Base-by-base conservation (phyloP, 2,888 invertebrate genomes). In the Rhagophthalmus giganteus region DNA sequence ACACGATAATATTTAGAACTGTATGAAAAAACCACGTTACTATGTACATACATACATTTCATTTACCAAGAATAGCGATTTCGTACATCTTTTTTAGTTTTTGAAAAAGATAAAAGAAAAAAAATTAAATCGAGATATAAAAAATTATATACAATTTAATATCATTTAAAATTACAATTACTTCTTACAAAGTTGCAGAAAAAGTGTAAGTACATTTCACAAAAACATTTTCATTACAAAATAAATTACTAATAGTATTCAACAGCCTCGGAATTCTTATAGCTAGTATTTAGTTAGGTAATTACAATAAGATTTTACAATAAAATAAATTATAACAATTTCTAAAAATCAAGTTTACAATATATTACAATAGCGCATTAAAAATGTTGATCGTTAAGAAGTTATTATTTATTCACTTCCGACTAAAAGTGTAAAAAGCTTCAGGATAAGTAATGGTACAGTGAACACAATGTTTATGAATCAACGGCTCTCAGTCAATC, bases 241-340 rank as follows among this genome's bases (percentile, higher is more conserved):
- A 67, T 65, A 71, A 71, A 67, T 72, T 72, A 72, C 68, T 72
- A 72, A 71, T 67, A 69, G 64, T 71, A 70, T 69, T 70, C 62
- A 72, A 73, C 72, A 73, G 72, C 72, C 72, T 73, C 70, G 63
- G 66, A 65, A 69, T 69, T 60, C 68, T 69, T 72, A 71, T 63
- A 65, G 66, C 68, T 70, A 70, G 65, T 49, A 60, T 63, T 55
- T 61, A 58, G 57, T 60, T 61, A 59, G 62, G 58, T 66, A 69
- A 65, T 66, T 70, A 71, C 65, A 68, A 58, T 65, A 66, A 69
- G 15, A 59, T 55, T 54, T 54, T 62, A 68, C 66, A 64, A 61
- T 62, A 63, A 66, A 71, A 69, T 71, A 70, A 70, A 68, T 71
- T 69, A 70, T 60, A 65, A 68, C 58, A 63, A 62, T 62, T 63